phyloP scores from a whole-genome alignment of 2,113 vertebrate species.

The Oryzias woworae region DNA sequence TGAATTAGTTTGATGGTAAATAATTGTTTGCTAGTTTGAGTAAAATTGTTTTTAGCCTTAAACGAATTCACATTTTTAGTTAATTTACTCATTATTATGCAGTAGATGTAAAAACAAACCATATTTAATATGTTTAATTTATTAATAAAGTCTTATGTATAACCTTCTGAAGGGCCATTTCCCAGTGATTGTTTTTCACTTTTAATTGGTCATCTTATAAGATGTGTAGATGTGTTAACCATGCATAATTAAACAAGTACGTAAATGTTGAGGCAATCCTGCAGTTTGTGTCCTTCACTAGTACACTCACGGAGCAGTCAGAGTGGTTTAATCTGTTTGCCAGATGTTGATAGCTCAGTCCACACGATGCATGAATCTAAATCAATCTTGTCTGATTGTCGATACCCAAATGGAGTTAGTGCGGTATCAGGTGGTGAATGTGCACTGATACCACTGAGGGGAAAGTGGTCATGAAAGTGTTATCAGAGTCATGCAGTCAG shows the following conservation, averaged over 20 bases:
- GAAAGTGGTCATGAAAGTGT: no score
- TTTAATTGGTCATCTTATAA: background rate
- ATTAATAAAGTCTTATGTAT: background rate
- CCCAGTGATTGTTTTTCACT: background rate
- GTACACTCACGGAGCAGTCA: conserved; percentile 8
- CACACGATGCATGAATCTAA: conserved; percentile 30
- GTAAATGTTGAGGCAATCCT: conserved; percentile 5
- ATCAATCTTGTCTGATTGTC: conserved; percentile 60
- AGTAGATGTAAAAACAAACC: no score
- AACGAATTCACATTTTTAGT: no score
- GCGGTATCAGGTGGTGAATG: no score
- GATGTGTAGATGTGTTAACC: background rate
- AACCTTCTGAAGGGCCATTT: no score
- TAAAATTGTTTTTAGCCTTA: no score
- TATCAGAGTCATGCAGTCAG: no score
- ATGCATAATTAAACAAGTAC: background rate
- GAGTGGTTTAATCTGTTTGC: conserved; percentile 52
- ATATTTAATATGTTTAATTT: conserved; percentile 2
- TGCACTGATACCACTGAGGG: no score
- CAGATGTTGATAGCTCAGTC: conserved; percentile 63
- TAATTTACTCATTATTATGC: no score
- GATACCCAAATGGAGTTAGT: conserved; percentile 34
- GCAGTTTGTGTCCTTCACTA: conserved; percentile 4
- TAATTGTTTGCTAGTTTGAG: no score
- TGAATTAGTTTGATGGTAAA: no score